These are phyloP conservation scores for Lophotis ruficrista DNA, from an alignment of 2,113 vertebrate species.

Conservation along the genomic window DNA sequence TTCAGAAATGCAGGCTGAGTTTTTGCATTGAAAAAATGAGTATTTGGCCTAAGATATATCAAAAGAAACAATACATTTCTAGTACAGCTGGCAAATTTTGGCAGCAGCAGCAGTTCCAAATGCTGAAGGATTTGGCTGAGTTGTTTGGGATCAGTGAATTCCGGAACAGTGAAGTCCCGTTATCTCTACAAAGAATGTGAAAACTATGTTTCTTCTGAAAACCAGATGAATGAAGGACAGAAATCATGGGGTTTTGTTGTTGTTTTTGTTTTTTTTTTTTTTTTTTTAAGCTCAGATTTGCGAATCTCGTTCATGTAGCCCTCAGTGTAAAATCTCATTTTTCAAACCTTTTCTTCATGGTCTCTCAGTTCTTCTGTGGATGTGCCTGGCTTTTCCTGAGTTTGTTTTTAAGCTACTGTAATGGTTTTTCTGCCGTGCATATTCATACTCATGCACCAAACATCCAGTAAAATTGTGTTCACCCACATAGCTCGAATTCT, in stretches of 20 bases:
- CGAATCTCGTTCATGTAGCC: neutral
- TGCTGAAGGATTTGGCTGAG: neutral
- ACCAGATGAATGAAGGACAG: rapidly evolving
- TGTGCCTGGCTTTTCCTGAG: neutral
- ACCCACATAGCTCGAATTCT: neutral
- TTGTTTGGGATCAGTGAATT: neutral
- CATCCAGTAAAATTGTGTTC: neutral
- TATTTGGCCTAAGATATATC: neutral
- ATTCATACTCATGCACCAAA: rapidly evolving
- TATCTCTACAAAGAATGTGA: neutral
- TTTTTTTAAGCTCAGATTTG: neutral
- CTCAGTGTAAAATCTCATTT: neutral
- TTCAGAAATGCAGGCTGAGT: rapidly evolving
- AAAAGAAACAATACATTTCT: rapidly evolving
- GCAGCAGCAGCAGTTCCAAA: neutral
- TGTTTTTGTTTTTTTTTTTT: too few species aligned
- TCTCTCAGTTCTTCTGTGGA: neutral
- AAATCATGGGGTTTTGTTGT: neutral
- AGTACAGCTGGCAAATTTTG: rapidly evolving
- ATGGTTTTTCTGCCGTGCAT: neutral
- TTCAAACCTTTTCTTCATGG: neutral
- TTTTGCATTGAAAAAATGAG: neutral
- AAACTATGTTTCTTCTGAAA: neutral
- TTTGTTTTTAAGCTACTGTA: neutral
- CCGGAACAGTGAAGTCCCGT: neutral